Base-by-base conservation (phyloP, 2,888 invertebrate species). In the Sphaeridia pumilis region DNA sequence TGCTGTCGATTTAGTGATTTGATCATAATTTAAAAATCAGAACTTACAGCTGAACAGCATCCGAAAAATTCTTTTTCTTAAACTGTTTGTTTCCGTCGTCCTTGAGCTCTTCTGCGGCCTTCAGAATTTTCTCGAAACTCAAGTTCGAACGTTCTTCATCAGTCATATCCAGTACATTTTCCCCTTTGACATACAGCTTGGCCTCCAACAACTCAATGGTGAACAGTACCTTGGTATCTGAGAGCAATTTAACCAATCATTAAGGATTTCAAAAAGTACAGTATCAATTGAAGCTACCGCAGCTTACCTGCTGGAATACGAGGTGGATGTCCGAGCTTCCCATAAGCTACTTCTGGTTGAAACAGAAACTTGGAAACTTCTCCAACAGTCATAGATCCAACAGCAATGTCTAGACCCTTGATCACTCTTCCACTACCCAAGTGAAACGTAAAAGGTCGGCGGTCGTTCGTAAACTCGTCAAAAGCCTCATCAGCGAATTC, bases 361-460 rank as follows among this genome's bases (percentile, higher is more conserved):
- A 92, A 75, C 0, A 89, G 70, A 69, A 89, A 88, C 48, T 83
- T 73, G 0, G 90, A 75, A 57, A 80, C 74, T 71, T 93, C 93
- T 43, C 79, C 80, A 20, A 81, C 77, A 63, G 75, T 71, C 90
- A 92, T 92, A 1, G 84, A 78, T 47, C 73, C 69, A 5, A 89
- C 74, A 0, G 81, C 86, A 7, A 79, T 71, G 59, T 84, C 80
- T n/a, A 88, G 69, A 0, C 89, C 90, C 34, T 75, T 74, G 22
- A 83, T 63, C 2, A 76, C 63, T 46, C 65, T 58, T 0, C 73
- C 73, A 36, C 67, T 60, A 41, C 70, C 70, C 2, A 78, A 58
- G 2, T 67, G 67, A 43, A 75, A 70, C 17, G 61, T 66, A 24
- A 74, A 72, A 59, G 78, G 70, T 54, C 74, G 78, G 25, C 66